Evolutionary conservation across 2,888 invertebrate genomes (phyloP).

Genomic region (Thymelicus acteon): DNA sequence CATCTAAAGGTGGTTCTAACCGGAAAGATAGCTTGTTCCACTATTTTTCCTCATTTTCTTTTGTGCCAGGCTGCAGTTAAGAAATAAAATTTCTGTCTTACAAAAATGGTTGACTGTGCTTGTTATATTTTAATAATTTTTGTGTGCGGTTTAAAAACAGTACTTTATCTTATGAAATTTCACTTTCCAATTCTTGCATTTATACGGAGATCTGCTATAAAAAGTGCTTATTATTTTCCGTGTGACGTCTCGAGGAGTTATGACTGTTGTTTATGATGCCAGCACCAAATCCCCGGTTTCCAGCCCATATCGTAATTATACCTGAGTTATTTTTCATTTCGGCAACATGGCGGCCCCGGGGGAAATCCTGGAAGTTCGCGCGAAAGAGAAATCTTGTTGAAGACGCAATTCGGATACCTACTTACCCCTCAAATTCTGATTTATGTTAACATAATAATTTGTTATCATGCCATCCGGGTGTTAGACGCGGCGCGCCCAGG

Average conservation of each 20-base stretch:
- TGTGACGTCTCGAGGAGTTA: not conserved
- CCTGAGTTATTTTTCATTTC: constrained; percentile 29
- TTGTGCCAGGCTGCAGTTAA: no score
- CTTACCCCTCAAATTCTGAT: constrained; percentile 18
- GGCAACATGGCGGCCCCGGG: constrained; percentile 23
- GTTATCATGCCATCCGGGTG: not conserved
- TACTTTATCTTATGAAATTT: no score
- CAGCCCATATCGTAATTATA: constrained; percentile 16
- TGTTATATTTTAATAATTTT: no score
- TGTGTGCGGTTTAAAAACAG: no score
- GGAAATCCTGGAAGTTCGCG: constrained; percentile 24
- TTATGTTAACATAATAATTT: constrained; percentile 15
- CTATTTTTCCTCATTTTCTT: no score
- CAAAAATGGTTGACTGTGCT: no score
- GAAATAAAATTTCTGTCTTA: no score
- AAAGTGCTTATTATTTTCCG: not conserved
- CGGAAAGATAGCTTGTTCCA: no score
- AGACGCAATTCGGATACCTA: constrained; percentile 14
- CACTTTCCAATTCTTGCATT: no score
- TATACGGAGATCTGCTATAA: no score
- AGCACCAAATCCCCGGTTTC: not conserved
- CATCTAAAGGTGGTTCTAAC: no score
- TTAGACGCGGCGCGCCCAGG: not conserved
- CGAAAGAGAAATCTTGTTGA: not conserved
- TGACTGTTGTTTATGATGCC: not conserved